Evolutionary conservation across 2,797 vertebrate species (phyloP), one percentile per base, ranked within the genome.

Genomic region (Eulemur rubriventer): DNA sequence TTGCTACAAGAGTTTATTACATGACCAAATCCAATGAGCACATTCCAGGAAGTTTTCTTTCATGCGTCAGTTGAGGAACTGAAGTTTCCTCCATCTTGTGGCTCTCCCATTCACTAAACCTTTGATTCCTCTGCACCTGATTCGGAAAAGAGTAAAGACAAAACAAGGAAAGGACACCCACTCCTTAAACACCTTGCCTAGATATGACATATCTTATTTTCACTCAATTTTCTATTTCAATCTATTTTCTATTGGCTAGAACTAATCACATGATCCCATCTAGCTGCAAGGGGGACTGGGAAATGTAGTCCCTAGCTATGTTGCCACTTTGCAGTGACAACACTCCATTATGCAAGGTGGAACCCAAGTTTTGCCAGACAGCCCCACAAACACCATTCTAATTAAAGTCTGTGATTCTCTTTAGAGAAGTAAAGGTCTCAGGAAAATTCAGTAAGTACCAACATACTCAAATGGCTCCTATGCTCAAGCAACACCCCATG

Each of bases 381-480:
- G 12, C 9, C 14, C 46, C 46, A 22, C 41, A 57, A 52, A 83
- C 22, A 28, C 20, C 35, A 67, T 67, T 22, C 22, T 80, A 61
- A 8, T 43, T 26, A 59, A 52, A 41, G 30, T 14, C 28, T 35
- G 11, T 57, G 67, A n/a, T n/a, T 72, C 30, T 55, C 18, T 14
- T 5, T 72, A 67, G 91, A 63, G 81, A 84, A 84, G 48, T 24
- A 69, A 81, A 86, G 22, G n/a, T 86, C 35, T 57, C 24, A 33
- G 41, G 38, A 73, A 72, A 87, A 84, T n/a, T 75, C 18, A 22
- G 1, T 50, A 61, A 79, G 35, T 43, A 46, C 28, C 59, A 52
- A 14, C 14, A 41, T 33, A 84, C 17, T 16, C 30, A 81, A 94
- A 96, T 52, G 35, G 7, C 28, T 20, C 7, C 52, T 79, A 33